These are phyloP conservation scores for Drosophila virilis DNA, from an alignment of 1,140 invertebrate species.

Conservation along the genomic window DNA sequence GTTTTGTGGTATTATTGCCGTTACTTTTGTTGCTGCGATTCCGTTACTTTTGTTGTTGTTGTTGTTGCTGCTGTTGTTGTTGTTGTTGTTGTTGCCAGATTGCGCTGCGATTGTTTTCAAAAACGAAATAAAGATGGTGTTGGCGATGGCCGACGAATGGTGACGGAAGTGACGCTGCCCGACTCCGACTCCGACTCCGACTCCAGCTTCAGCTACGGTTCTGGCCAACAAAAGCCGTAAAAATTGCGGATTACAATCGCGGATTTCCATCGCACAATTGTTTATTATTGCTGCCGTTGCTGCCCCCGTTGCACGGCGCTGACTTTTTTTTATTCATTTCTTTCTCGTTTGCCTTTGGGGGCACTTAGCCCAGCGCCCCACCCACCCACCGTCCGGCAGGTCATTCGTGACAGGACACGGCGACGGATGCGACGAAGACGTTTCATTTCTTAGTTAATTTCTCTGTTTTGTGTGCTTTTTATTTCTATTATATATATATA, in stretches of 20 bases:
- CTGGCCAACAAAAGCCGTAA: conserved; percentile 77
- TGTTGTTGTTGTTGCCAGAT: conserved; percentile 56
- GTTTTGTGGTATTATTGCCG: conserved; percentile 62
- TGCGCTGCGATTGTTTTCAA: conserved; percentile 68
- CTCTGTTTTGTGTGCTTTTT: conserved; percentile 4
- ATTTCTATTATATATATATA: no score
- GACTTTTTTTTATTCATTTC: neutral
- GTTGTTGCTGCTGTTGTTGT: conserved; percentile 26
- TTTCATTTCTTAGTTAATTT: conserved; percentile 41
- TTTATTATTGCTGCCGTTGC: conserved; percentile 71
- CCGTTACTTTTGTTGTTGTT: conserved; percentile 5
- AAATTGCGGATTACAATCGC: conserved; percentile 84
- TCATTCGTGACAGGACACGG: conserved; percentile 28
- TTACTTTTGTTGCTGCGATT: conserved; percentile 52
- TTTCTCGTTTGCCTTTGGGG: conserved; percentile 26
- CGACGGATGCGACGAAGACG: conserved; percentile 17
- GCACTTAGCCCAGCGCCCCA: conserved; percentile 10
- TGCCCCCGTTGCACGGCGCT: conserved; percentile 13
- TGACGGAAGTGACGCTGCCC: conserved; percentile 60
- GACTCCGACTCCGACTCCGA: conserved; percentile 2
- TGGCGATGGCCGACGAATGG: conserved; percentile 55
- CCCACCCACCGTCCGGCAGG: neutral
- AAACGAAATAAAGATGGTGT: conserved; percentile 68
- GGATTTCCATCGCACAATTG: conserved; percentile 82
- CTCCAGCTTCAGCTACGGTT: neutral